Percentiles rank a stretch among this genome's conserved stretches.
Evolutionary conservation across 1,140 invertebrate species (phyloP).

Genomic region (Sycobia sp.): DNA sequence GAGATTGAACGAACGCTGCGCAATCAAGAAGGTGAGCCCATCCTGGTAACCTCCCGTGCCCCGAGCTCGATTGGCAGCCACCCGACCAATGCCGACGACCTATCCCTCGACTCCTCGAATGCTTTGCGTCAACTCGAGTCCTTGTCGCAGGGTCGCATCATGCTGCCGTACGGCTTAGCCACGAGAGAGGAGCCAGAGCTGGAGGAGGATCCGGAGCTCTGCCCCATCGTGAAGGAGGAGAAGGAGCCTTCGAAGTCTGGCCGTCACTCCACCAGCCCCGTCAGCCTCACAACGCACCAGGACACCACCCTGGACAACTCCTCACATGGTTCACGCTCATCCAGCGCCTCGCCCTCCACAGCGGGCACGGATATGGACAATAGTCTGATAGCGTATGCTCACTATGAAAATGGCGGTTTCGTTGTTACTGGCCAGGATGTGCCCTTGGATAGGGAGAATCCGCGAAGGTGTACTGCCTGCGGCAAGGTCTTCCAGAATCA

Average conservation of each 20-base stretch:
- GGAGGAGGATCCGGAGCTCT: not conserved
- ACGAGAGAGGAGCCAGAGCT: constrained; percentile 31
- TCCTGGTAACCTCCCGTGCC: constrained; percentile 57
- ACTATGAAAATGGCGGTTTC: constrained; percentile 76
- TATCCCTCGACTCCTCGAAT: constrained; percentile 68
- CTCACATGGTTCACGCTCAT: constrained; percentile 60
- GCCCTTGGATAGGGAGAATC: constrained; percentile 82
- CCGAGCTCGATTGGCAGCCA: constrained; percentile 67
- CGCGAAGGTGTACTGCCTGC: constrained; percentile 86
- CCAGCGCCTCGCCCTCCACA: constrained; percentile 62
- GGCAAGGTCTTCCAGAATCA: constrained; percentile 94
- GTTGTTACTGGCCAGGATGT: constrained; percentile 72
- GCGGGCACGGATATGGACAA: constrained; percentile 61
- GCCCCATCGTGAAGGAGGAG: constrained; percentile 20
- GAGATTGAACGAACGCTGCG: constrained; percentile 50
- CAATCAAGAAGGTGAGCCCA: constrained; percentile 60
- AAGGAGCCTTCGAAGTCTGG: constrained; percentile 56
- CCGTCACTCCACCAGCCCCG: constrained; percentile 60
- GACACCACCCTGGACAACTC: constrained; percentile 56
- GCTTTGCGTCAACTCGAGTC: constrained; percentile 79
- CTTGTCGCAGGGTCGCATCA: constrained; percentile 74
- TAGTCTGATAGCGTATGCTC: constrained; percentile 65
- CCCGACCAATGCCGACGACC: constrained; percentile 63
- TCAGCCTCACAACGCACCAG: constrained; percentile 57
- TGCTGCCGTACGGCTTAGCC: constrained; percentile 47